Evolutionary conservation across 37 sponge, comb jelly and placozoan genomes (phyloP).

Genomic region (Chondrosia reniformis): DNA sequence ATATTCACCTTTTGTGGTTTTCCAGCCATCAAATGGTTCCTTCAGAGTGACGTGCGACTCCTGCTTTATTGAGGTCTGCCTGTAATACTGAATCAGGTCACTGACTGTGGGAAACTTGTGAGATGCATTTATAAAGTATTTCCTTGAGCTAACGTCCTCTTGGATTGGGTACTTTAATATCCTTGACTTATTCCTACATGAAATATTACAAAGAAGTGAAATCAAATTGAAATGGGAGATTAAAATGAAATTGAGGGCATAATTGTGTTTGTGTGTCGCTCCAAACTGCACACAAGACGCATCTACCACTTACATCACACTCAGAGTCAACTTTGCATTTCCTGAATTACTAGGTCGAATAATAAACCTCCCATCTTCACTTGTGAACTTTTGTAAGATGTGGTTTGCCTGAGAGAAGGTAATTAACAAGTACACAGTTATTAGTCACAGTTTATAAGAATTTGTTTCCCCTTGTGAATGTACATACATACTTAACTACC

Average conservation of each 20-base stretch:
- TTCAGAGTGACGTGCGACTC: neutral
- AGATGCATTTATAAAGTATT: neutral
- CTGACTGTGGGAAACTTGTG: neutral
- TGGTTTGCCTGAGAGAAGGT: neutral
- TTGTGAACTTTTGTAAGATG: neutral
- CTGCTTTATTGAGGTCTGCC: neutral
- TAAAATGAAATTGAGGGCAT: too few relatives aligned
- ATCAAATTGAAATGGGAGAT: too few relatives aligned
- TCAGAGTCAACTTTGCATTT: neutral
- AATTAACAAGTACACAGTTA: too few relatives aligned
- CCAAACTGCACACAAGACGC: too few relatives aligned
- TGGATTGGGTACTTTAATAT: slow-evolving; percentile 14
- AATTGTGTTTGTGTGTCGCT: too few relatives aligned
- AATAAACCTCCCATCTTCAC: slow-evolving; percentile 15
- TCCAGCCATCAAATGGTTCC: slow-evolving; percentile 10
- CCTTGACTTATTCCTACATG: neutral
- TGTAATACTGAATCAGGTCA: neutral
- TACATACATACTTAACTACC: too few relatives aligned
- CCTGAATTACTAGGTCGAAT: neutral
- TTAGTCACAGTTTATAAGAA: too few relatives aligned
- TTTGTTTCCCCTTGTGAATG: too few relatives aligned
- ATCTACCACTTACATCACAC: slow-evolving; percentile 21
- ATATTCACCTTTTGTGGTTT: slow-evolving; percentile 13
- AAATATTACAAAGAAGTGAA: neutral
- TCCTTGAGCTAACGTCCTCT: neutral